Evolutionary conservation across 1,140 invertebrate genomes (phyloP), one percentile per base, ranked within the genome.

Genomic region (Atta colombica): DNA sequence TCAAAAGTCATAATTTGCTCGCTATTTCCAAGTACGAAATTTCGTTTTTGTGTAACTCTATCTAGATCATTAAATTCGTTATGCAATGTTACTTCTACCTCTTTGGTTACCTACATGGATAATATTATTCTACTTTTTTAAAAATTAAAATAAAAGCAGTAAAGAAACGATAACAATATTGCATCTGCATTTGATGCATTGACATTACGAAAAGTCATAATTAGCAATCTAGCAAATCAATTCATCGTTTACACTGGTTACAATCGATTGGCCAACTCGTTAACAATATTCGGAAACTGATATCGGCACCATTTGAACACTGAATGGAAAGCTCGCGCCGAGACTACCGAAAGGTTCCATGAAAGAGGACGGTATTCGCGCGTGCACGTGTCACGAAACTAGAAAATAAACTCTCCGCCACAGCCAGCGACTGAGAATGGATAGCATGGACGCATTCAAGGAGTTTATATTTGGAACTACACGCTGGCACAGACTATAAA

Each of bases 381-480:
- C 82, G 88, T 53, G 88, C 93, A 92, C 92, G 92, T 93, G 93
- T 93, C 88, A 88, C 91, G 87, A 77, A 89, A 90, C 93, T 93
- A 93, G 93, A 93, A 94, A 94, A 93, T 93, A 92, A 93, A 93
- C 93, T 87, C 78, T 80, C 58, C 60, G 28, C 25, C 81, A 61
- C 55, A 61, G 80, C 49, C 86, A 63, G 60, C 91, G 86, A 86
- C 75, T 85, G 89, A 86, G 87, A 91, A 91, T 90, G 93, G 90
- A 90, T 90, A 85, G 89, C 88, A 89, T 88, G 89, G 88, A 86
- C 85, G 89, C 85, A 86, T 88, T 88, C 78, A 91, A 89, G 90
- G 90, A 92, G 92, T 93, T 94, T 94, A 94, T 94, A 94, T 94
- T 94, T 94, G 94, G 94, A 94, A 93, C 90, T 85, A 77, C 65